A percentile compares a stretch with the other conserved stretches of the same genome.
These are phyloP conservation scores for Sarcophaga subvicina DNA, from an alignment of 2,888 invertebrate species.

Conservation along the genomic window DNA sequence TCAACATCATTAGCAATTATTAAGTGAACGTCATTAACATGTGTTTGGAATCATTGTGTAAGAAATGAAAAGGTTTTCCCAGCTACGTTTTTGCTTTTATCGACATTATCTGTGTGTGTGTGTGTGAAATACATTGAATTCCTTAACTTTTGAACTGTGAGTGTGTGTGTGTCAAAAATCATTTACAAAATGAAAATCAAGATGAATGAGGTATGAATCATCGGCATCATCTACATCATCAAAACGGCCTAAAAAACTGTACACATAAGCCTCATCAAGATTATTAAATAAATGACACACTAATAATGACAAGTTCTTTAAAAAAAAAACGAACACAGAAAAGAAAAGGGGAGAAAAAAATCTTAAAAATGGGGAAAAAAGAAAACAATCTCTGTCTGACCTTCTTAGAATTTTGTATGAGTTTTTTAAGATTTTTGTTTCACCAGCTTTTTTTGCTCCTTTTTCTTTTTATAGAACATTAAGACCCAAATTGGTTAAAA, in stretches of 20 bases:
- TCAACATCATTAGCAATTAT: slow-evolving; percentile 54
- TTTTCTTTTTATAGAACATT: slow-evolving; percentile 7
- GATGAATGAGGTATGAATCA: slow-evolving; percentile 37
- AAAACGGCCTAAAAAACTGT: background rate
- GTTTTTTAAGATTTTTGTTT: slow-evolving; percentile 46
- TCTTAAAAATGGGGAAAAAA: too few relatives aligned
- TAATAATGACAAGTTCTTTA: background rate
- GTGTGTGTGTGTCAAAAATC: background rate
- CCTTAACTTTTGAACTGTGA: slow-evolving; percentile 37
- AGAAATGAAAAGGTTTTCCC: slow-evolving; percentile 11
- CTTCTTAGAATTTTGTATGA: slow-evolving; percentile 52
- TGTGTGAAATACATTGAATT: background rate
- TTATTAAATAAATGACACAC: slow-evolving; percentile 48
- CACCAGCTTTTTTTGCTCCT: background rate
- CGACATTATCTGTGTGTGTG: background rate
- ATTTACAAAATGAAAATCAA: slow-evolving; percentile 8
- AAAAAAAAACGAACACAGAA: slow-evolving; percentile 2
- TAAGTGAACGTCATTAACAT: too few relatives aligned
- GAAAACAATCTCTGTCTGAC: slow-evolving; percentile 19
- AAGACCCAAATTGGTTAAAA: background rate
- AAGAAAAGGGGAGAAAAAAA: too few relatives aligned
- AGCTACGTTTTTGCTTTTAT: background rate
- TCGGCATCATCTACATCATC: background rate
- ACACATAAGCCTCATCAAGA: slow-evolving; percentile 33
- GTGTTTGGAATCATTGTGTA: slow-evolving; percentile 40